Evolutionary conservation across 92 coral and sea anemone species (phyloP), one percentile per base, ranked within the genome.

Genomic region (Heliopora coerulea): DNA sequence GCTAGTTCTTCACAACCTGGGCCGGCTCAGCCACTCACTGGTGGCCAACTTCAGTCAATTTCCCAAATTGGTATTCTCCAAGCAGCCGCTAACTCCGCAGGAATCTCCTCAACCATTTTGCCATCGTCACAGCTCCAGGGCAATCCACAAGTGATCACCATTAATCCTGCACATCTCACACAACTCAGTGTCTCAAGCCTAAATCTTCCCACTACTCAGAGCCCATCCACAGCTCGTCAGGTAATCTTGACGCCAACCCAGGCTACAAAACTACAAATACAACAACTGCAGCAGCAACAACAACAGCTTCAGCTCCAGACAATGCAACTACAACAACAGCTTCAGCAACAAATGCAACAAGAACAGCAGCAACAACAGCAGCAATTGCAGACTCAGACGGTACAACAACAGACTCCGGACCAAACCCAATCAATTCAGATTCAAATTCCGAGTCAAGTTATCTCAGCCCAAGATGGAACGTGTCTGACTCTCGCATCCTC

Each of bases 241-340:
- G 48, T 74, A 29, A 46, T 79, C 28, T 83, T 85, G 52, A 80
- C 84, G 5, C 78, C 89, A 33, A 79, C 81, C 5, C 88, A 83
- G 59, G 91, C 73, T 61, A 79, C 82, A 11, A 85, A 84, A 61
- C 65, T 84, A 15, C 88, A 84, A 23, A 74, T 74, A 24, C 93
- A 90, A 56, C 90, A 83, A 17, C 87, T 78, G 13, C 96, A 86
- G 32, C 85, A 79, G 52, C 91, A 89, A 32, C 83, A 86, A 30
- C 96, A 95, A 30, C 99, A 95, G 63, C 91, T 90, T 59, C 91
- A 87, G 60, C 25, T 84, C 21, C 99, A 95, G 74, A 87, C 91
- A 73, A 88, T 90, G 59, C 99, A 95, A 52, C 96, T 90, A 58
- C 83, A 90, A 30, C 99, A 95, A 66, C 96, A 90, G 64, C 85